A percentile compares a stretch with the other conserved stretches of the same genome.
Evolutionary conservation across 2,113 vertebrate species (phyloP).

Genomic region (Stigmatopora nigra): DNA sequence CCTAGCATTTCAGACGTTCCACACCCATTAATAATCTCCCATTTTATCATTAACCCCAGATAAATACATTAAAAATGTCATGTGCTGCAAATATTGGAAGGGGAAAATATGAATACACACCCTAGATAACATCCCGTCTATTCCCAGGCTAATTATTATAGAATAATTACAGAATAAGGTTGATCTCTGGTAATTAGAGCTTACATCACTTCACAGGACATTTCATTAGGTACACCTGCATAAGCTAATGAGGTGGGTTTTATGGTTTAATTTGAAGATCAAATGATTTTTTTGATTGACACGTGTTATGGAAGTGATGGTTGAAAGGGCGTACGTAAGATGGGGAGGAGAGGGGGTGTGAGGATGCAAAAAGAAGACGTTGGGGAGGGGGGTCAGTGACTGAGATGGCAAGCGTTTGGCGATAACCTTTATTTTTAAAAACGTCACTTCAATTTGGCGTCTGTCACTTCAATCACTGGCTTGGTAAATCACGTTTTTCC

Average conservation of each 20-base stretch:
- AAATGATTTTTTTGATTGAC: neutral
- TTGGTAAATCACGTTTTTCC: too few relatives aligned
- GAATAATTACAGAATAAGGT: neutral
- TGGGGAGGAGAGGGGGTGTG: neutral
- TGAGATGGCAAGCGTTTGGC: neutral
- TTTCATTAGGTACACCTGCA: neutral
- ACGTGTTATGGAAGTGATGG: neutral
- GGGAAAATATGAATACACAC: neutral
- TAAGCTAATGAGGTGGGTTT: neutral
- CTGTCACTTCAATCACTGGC: too few relatives aligned
- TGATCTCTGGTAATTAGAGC: neutral
- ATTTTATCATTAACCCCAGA: slow-evolving; percentile 1
- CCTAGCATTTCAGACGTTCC: slow-evolving; percentile 52
- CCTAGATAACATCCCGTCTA: neutral
- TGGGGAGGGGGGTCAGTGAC: neutral
- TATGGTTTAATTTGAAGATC: neutral
- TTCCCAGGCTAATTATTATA: neutral
- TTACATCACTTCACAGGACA: neutral
- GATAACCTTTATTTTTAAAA: too few relatives aligned
- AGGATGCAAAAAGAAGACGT: neutral
- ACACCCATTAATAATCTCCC: slow-evolving; percentile 46
- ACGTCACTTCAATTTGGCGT: too few relatives aligned
- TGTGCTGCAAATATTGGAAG: neutral
- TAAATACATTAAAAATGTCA: neutral
- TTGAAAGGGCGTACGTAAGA: neutral